These are phyloP conservation scores for Drosophila borealis DNA, from an alignment of 2,888 invertebrate species.

Conservation along the genomic window DNA sequence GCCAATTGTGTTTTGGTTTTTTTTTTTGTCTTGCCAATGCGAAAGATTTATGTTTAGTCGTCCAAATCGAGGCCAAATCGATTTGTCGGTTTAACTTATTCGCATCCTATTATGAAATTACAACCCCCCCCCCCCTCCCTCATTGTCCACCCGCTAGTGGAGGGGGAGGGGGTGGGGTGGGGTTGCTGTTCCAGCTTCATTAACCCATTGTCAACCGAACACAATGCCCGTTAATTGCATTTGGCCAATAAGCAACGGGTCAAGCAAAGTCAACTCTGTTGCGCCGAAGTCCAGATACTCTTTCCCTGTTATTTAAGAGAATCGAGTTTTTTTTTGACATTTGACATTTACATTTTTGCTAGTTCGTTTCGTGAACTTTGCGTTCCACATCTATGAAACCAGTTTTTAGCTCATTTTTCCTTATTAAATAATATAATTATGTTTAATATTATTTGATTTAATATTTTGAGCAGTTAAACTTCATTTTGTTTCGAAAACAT, in stretches of 20 bases:
- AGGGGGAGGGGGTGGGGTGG: no score
- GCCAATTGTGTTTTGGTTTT: slow-evolving; percentile 49
- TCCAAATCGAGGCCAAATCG: slow-evolving; percentile 49
- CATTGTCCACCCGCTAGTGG: no score
- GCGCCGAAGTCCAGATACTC: neutral
- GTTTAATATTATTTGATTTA: no score
- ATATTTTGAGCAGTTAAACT: no score
- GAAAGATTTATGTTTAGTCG: slow-evolving; percentile 18
- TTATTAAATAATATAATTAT: no score
- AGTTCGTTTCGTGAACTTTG: no score
- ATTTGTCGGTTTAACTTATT: slow-evolving; percentile 29
- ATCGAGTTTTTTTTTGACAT: no score
- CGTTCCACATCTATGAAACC: no score
- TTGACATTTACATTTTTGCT: no score
- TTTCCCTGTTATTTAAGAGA: neutral
- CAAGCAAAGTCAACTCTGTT: neutral
- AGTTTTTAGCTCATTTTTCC: no score
- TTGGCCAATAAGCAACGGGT: slow-evolving; percentile 24
- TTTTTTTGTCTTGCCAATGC: slow-evolving; percentile 22
- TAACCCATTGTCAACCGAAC: slow-evolving; percentile 46
- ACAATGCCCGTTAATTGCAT: slow-evolving; percentile 49
- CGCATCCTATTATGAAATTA: slow-evolving; percentile 30
- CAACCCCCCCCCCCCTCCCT: neutral
- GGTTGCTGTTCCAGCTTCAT: slow-evolving; percentile 9
- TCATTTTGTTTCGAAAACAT: no score